These are phyloP conservation scores for Cryptoprocta ferox DNA, from an alignment of 2,797 vertebrate genomes.

Conservation along the genomic window DNA sequence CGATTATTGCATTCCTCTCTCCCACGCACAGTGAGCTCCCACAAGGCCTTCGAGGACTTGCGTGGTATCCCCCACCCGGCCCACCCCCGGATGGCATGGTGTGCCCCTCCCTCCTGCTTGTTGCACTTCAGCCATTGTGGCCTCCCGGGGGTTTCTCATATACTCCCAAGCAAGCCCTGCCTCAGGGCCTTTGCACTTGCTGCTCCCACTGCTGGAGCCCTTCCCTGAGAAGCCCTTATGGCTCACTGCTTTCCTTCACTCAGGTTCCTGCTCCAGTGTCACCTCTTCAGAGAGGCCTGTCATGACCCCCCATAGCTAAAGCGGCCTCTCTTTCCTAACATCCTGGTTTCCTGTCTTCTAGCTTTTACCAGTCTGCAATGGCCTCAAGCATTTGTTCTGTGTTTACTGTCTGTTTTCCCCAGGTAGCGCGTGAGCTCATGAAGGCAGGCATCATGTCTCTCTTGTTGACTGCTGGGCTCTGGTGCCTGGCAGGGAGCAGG, in stretches of 20 bases:
- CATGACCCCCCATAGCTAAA: neutral
- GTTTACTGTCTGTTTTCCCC: neutral
- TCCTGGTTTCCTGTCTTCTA: neutral
- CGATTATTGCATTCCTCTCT: neutral
- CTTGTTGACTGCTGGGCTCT: neutral
- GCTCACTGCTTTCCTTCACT: neutral
- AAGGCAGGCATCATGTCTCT: neutral
- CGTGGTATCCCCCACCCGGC: fast-evolving
- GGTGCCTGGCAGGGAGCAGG: neutral
- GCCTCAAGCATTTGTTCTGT: neutral
- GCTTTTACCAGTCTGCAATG: neutral
- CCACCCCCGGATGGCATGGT: neutral
- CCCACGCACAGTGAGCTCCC: neutral
- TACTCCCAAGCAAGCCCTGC: neutral
- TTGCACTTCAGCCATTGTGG: neutral
- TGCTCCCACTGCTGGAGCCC: neutral
- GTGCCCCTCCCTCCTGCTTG: neutral
- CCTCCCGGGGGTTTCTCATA: neutral
- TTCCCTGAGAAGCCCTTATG: neutral
- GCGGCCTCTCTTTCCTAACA: neutral
- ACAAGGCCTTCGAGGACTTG: too few species aligned
- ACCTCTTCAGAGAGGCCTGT: neutral
- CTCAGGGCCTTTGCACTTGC: neutral
- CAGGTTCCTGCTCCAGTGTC: neutral
- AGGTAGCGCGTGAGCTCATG: neutral